Conservation (phyloP, 2,888 invertebrate species). For the Heteromurus nitidus region DNA sequence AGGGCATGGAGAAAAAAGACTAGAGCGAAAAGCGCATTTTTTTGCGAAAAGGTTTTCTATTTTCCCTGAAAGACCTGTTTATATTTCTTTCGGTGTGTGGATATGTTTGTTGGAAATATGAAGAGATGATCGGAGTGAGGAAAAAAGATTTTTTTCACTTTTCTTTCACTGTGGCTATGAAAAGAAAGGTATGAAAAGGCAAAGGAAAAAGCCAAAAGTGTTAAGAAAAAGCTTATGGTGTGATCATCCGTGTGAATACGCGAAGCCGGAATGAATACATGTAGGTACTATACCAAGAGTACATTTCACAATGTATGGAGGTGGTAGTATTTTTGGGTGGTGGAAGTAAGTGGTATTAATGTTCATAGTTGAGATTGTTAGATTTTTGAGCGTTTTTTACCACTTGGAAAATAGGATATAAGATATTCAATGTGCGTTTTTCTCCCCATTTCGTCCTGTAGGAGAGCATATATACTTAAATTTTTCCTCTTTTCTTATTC, state of each 20-base stretch:
- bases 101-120: not conserved
- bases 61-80: not conserved
- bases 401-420: conserved; percentile 10
- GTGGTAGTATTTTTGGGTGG: not conserved
- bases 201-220: conserved; percentile 32
- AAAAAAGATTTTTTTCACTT: conserved; percentile 1
- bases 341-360: conserved; percentile 20
- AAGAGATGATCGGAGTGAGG: not conserved
- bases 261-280: conserved; percentile 31
- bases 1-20: not conserved
- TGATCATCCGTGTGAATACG: conserved; percentile 60
- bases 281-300: not conserved
- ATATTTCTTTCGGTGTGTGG: conserved; percentile 7
- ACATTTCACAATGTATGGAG: not conserved
- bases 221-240: conserved; percentile 38
- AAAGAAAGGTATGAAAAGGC: conserved; percentile 22
- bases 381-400: conserved; percentile 37
- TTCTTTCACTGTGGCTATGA: not conserved
- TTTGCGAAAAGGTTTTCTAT: conserved; percentile 9
- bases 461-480: not conserved
- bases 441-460: not conserved
- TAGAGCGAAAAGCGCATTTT: not conserved
- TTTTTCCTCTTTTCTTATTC: conserved; percentile 25
- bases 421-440: conserved; percentile 53
- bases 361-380: conserved; percentile 38